phyloP scores from a whole-genome alignment of 2,113 vertebrate species.

The Sakesphorus luctuosus region DNA sequence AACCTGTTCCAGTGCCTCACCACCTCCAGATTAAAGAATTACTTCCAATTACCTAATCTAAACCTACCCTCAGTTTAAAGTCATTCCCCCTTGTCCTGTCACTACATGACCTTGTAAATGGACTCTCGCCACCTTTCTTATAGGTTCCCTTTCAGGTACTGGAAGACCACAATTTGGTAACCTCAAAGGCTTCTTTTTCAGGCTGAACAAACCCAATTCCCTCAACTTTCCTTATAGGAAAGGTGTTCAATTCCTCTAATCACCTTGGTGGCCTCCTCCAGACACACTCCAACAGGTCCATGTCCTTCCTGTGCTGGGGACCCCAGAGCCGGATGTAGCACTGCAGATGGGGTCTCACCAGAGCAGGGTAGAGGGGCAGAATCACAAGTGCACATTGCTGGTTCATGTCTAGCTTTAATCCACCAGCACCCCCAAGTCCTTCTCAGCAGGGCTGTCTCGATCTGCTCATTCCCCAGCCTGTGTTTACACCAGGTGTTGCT shows the following conservation, averaged over 20 bases:
- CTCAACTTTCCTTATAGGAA: neutral
- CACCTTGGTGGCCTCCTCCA: neutral
- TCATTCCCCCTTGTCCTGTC: neutral
- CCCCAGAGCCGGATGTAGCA: fast-evolving
- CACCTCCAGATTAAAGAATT: neutral
- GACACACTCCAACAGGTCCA: neutral
- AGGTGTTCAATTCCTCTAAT: neutral
- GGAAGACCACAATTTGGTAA: neutral
- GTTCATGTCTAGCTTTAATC: neutral
- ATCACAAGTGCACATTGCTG: neutral
- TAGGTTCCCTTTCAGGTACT: neutral
- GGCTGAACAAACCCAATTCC: neutral
- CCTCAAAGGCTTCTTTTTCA: neutral
- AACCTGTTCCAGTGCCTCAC: neutral
- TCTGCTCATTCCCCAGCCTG: neutral
- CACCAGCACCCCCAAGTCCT: neutral
- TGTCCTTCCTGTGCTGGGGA: too few species aligned
- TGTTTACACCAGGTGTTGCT: fast-evolving
- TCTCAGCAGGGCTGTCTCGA: fast-evolving
- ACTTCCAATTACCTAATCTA: neutral
- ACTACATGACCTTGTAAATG: neutral
- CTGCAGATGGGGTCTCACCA: fast-evolving
- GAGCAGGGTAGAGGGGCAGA: neutral
- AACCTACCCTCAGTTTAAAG: neutral
- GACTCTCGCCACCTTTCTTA: neutral